Evolutionary conservation across 2,797 vertebrate species (phyloP), one percentile per base, ranked within the genome.

Genomic region (Tapirus indicus): DNA sequence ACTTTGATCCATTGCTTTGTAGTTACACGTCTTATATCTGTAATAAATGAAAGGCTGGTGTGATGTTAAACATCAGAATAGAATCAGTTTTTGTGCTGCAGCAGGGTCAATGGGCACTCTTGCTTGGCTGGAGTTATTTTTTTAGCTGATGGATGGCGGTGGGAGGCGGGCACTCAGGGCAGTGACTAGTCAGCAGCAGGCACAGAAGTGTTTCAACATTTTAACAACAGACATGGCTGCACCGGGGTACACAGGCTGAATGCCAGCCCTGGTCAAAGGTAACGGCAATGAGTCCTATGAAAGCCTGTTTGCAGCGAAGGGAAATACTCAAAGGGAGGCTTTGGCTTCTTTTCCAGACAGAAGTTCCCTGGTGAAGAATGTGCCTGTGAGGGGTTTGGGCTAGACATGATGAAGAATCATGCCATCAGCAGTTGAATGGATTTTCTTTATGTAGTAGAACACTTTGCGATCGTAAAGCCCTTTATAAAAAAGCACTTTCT

Each of bases 191-290:
- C n/a, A 62, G 66, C 47, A 58, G 78, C 5, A 52, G 75, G 58
- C 49, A 54, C 49, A 58, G 62, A 82, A 60, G 3, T 5, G 9
- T 64, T 49, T 77, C 75, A 52, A 5, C 90, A 52, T 89, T 74
- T 96, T 62, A 75, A 78, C 72, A 91, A 74, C 11, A 88, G 56
- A 62, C 5, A 12, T 27, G 21, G 78, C 44, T 92, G 10, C 41
- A 8, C 16, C 0, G 0, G 38, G 74, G 32, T 58, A 60, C 0
- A 0, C 0, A 7, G 44, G 84, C 32, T 38, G 41, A 66, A 7
- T 32, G 41, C 47, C 56, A 68, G 60, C 20, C n/a, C 52, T 23
- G 58, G 52, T 79, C 74, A 25, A 10, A 69, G 54, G 60, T n/a
- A 54, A 75, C 41, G 75, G 75, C 27, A 35, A 0, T 8, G 58